phyloP scores from a whole-genome alignment of 2,888 invertebrate genomes.

The Cantharis rustica region DNA sequence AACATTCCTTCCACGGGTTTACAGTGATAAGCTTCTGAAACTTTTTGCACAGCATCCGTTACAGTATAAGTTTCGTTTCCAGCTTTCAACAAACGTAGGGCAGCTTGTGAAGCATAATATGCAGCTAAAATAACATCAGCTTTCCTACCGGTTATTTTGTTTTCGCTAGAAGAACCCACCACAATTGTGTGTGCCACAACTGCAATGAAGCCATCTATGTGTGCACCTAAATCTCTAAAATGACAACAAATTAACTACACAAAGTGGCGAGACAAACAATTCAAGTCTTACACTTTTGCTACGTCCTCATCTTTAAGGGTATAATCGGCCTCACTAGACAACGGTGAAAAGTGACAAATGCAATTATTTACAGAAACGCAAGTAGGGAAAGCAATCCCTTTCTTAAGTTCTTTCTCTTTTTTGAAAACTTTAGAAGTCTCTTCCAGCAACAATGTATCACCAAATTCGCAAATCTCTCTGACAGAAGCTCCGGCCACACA shows the following conservation, averaged over 20 bases:
- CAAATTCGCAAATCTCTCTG: slow-evolving; percentile 88
- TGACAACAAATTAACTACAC: slow-evolving; percentile 16
- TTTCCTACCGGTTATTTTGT: slow-evolving; percentile 80
- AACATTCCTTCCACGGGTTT: slow-evolving; percentile 87
- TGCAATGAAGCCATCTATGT: slow-evolving; percentile 98
- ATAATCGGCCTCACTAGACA: slow-evolving; percentile 89
- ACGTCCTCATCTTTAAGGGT: slow-evolving; percentile 89
- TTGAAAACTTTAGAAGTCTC: slow-evolving; percentile 97
- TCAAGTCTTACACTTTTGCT: slow-evolving; percentile 92
- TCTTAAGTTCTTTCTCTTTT: slow-evolving; percentile 97
- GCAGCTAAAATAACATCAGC: slow-evolving; percentile 97
- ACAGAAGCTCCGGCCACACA: slow-evolving; percentile 88
- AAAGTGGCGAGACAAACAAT: not conserved
- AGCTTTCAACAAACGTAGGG: slow-evolving; percentile 88
- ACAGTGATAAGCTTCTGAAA: slow-evolving; percentile 91
- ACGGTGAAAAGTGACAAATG: slow-evolving; percentile 98
- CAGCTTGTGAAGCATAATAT: slow-evolving; percentile 93
- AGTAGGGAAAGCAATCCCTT: slow-evolving; percentile 98
- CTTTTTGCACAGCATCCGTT: slow-evolving; percentile 91
- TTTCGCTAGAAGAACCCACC: slow-evolving; percentile 76
- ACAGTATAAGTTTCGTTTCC: slow-evolving; percentile 90
- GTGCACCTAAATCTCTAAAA: slow-evolving; percentile 93
- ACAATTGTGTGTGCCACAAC: slow-evolving; percentile 96
- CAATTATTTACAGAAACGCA: slow-evolving; percentile 99
- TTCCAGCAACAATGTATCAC: slow-evolving; percentile 84